phyloP scores from a whole-genome alignment of 2,888 invertebrate species.

The Drosophila rellima region DNA sequence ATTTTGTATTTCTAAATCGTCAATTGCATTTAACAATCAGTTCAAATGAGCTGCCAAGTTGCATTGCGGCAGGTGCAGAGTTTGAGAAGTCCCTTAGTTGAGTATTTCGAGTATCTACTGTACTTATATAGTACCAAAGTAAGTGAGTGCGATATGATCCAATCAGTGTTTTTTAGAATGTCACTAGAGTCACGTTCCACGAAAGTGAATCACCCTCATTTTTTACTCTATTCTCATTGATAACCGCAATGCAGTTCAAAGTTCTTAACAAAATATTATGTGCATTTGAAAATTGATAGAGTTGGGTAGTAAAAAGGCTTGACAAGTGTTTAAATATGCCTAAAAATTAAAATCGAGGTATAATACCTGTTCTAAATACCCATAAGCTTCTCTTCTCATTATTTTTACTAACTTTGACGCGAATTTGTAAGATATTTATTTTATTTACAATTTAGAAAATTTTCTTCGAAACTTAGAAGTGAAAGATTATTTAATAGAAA shows the following conservation, averaged over 20 bases:
- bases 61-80: constrained; percentile 34
- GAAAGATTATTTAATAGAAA: too few species aligned
- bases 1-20: constrained; percentile 47
- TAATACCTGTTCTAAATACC: too few species aligned
- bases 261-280: background rate
- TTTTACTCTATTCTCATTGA: background rate
- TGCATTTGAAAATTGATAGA: background rate
- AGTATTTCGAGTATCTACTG: background rate
- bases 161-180: constrained; percentile 24
- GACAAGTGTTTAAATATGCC: too few species aligned
- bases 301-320: background rate
- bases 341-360: too few species aligned
- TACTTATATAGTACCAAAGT: background rate
- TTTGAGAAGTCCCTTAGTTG: constrained; percentile 10
- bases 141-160: constrained; percentile 10
- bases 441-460: too few species aligned
- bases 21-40: constrained; percentile 57
- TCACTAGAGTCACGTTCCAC: constrained; percentile 53
- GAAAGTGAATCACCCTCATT: constrained; percentile 10
- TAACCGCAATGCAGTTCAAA: background rate
- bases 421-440: too few species aligned
- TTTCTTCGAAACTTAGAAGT: too few species aligned
- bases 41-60: constrained; percentile 34
- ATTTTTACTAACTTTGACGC: too few species aligned
- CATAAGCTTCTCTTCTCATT: too few species aligned